Evolutionary conservation across 1,140 invertebrate species (phyloP), one percentile per base, ranked within the genome.

Genomic region (Amyelois transitella): DNA sequence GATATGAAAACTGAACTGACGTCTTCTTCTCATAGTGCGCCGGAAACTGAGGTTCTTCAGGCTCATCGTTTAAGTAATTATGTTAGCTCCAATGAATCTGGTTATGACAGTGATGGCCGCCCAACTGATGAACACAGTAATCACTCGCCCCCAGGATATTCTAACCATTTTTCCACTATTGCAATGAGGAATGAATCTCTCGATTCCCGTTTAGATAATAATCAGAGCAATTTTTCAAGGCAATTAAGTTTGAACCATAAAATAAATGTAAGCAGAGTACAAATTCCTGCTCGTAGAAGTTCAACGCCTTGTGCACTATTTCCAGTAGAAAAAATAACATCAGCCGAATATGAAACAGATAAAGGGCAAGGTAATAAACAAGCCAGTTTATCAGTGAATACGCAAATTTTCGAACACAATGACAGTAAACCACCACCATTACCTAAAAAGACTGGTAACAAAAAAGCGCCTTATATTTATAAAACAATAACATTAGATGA

Each of bases 1-100:
- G 83, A 88, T 48, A 71, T 88, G 55, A 81, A 81, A 68, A 64
- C 63, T 44, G 86, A 88, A 55, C 69, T 88, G 24, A 72, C 81
- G 24, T 85, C 83, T 19, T 89, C 88, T 14, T 78, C 75, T 54
- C 86, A 87, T 64, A 89, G 85, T 64, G 77, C 72, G 53, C 64
- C 56, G 18, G 79, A 83, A 60, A 63, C 62, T 24, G 80, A 88
- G 51, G 53, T 72, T 18, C 63, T 88, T 44, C 83, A 88, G 65
- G 70, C 79, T 71, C 90, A 91, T 86, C 89, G 90, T 60, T 76
- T 91, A 61, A 91, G 90, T 77, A 91, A 92, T 79, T 94, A 94
- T 75, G 91, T 95, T 10, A 94, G 94, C 78, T 95, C 94, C 20
- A 95, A 95, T 74, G 94, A 95, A 82, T 95, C 94, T 22, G 94